Evolutionary conservation across 2,888 invertebrate species (phyloP), one percentile per base, ranked within the genome.

Genomic region (Netelia melanura): DNA sequence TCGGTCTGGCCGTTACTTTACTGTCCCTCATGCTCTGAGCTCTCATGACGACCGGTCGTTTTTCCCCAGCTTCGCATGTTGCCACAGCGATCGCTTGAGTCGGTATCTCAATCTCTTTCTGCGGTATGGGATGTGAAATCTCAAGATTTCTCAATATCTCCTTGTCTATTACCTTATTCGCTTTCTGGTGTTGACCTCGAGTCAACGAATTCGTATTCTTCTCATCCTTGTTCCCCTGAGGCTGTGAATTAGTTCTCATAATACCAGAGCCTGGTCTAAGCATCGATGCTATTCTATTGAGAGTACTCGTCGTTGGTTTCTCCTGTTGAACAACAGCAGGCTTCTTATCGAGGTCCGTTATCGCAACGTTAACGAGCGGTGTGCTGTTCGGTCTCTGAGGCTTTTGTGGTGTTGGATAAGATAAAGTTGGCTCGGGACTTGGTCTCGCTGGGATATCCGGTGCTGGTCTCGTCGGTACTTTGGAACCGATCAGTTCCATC

Each of bases 111-210:
- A 96, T 96, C 70, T 96, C 95, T 80, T 95, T 95, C 90, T 97
- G 97, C 0, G 96, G 95, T 88, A 98, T 97, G 0, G 98, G 98
- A 89, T 96, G 95, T 0, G 98, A 98, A 89, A 98, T 98, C 92
- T 97, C 97, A 72, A 98, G 94, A 79, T 96, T 96, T 71, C 97
- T 95, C 74, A 98, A 91, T 0, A 96, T 95, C 14, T 96, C 96
- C 90, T 97, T 96, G 90, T 98, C 97, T 0, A 96, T 94, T 0
- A 95, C 94, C 88, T 97, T 97, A 76, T 95, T 95, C 9, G 96
- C 94, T 93, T 96, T 97, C 85, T 95, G 95, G 77, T 95, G 95
- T 2, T 95, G 94, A 68, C 94, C 95, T 86, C 96, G 95, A 0
- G 96, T 96, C 25, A 96, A 88, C 0, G 96, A 95, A 87, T 96